Conservation (phyloP, 2,888 invertebrate genomes). For the Agriopis marginaria region DNA sequence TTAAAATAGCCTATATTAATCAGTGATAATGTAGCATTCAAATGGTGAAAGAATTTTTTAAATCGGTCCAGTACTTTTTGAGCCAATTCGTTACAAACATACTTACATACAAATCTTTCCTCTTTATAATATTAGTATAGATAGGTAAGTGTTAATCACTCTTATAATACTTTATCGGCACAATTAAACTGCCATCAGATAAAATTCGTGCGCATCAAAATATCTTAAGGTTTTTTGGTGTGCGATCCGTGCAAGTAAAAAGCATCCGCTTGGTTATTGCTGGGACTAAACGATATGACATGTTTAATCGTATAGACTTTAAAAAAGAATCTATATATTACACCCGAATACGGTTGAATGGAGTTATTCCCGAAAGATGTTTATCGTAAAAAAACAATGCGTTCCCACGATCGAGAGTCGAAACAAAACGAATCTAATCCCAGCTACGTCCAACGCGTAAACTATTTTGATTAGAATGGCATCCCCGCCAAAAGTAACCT, state of each 20-base stretch:
- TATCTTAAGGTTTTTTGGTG: too few species aligned
- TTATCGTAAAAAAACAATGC: constrained; percentile 52
- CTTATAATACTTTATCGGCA: not conserved
- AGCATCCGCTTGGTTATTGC: not conserved
- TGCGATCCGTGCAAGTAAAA: not conserved
- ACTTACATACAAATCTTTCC: too few species aligned
- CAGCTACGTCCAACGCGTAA: constrained; percentile 71
- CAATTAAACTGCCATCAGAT: too few species aligned
- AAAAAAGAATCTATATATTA: constrained; percentile 62
- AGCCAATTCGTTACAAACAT: too few species aligned
- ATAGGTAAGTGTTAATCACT: not conserved
- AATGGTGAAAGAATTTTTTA: too few species aligned
- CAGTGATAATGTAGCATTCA: too few species aligned
- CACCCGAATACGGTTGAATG: constrained; percentile 53
- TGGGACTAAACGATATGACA: not conserved
- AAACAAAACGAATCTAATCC: constrained; percentile 64
- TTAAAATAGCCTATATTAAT: too few species aligned
- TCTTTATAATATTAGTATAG: too few species aligned
- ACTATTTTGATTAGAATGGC: constrained; percentile 86
- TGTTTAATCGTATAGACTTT: not conserved
- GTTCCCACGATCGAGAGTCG: constrained; percentile 69
- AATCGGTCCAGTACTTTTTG: too few species aligned
- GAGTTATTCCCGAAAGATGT: constrained; percentile 37
- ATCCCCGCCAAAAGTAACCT: constrained; percentile 75
- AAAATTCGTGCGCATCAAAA: too few species aligned